Base-by-base conservation (phyloP, 92 coral and sea anemone species). In the Metridium senile region DNA sequence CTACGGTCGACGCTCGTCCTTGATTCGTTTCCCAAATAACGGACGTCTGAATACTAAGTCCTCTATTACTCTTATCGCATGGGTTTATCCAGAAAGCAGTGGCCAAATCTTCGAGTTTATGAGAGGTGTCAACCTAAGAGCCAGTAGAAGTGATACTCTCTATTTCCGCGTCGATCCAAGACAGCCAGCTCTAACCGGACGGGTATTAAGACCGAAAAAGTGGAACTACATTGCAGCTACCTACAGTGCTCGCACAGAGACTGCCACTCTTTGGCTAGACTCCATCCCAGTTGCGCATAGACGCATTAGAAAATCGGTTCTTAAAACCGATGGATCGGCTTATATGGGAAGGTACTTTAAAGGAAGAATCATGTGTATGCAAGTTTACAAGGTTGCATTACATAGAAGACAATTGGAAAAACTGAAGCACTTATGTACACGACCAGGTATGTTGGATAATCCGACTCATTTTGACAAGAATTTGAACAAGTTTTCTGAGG, bases 271-370 rank as follows among this genome's bases (percentile, higher is more conserved):
- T 13, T 91, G 97, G 97, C 30, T 78, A 28, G 77, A 91, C 35
- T 85, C 90, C 2, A 75, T 78, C 9, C 93, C 93, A 6, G 74
- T 82, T 43, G 62, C 70, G 23, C 77, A 85, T 56, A 69, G 80
- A 33, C 74, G 81, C 26, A 83, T 92, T 57, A 71, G 82, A 19
- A 82, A 88, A 32, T 79, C 87, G 34, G 80, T 77, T 35, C 66
- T 92, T 27, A 83, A 87, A 8, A 89, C 93, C 0, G 76, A 82
- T 11, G 75, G 58, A 1, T 52, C 85, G 0, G 90, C 87, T 22
- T 78, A 76, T 70, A 92, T 92, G 97, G 97, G 97, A 18, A 73
- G 84, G n/a, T 57, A 81, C 57, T 92, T 92, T 81, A 76, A 77
- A 25, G 97, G 97, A 9, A 51, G 93, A 13, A 79, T 92, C 18